Conservation (phyloP, 2,797 vertebrate genomes). For the Arvicola amphibius region DNA sequence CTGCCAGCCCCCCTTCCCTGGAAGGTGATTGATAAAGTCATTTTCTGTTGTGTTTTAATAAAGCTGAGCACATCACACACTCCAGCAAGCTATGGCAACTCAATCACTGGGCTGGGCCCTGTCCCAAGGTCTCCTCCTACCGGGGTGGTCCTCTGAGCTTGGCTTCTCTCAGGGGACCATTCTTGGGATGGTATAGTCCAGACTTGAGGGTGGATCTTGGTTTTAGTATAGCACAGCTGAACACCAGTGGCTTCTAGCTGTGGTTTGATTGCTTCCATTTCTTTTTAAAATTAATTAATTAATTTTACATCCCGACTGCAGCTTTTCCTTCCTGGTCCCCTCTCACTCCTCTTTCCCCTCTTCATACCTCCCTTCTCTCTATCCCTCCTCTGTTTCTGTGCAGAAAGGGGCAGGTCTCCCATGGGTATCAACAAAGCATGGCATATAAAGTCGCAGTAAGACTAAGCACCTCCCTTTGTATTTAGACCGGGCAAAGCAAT, state of each 20-base stretch:
- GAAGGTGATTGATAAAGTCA: slow-evolving; percentile 60
- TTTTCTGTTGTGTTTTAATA: slow-evolving; percentile 36
- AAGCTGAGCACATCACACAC: neutral
- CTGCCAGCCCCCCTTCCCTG: neutral
- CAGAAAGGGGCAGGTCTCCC: neutral
- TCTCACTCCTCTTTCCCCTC: accelerated
- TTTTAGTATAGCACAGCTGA: neutral
- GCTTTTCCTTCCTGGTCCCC: neutral
- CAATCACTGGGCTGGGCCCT: neutral
- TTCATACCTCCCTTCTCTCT: neutral
- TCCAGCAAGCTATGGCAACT: neutral
- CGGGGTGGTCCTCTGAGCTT: neutral
- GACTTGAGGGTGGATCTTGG: neutral
- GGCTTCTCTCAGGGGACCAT: neutral
- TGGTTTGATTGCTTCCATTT: neutral
- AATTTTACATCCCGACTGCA: neutral
- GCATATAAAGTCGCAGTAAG: neutral
- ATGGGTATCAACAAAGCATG: neutral
- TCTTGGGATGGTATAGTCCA: neutral
- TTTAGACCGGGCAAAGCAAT: neutral
- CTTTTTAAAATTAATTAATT: neutral
- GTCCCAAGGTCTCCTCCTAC: neutral
- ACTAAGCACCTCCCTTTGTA: neutral
- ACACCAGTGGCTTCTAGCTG: neutral
- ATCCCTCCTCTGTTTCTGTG: neutral